Conservation (phyloP, 2,113 vertebrate genomes). For the Psittacus erithacus region DNA sequence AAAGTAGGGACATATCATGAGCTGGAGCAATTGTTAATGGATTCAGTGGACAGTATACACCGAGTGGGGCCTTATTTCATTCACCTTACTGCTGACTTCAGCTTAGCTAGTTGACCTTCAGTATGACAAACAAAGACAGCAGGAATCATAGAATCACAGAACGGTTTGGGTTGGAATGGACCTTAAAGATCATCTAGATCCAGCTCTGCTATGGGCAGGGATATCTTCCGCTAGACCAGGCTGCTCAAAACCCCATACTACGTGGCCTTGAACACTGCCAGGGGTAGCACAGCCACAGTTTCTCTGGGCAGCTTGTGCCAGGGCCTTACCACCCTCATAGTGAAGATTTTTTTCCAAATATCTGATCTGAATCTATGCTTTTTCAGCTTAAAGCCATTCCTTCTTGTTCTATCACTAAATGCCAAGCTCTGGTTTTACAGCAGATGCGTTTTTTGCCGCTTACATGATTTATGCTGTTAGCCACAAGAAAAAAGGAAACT, state of each 20-base stretch:
- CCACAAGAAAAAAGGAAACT: fast-evolving
- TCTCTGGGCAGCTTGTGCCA: neutral
- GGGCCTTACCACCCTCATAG: neutral
- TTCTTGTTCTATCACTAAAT: neutral
- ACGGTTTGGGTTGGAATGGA: neutral
- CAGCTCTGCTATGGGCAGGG: neutral
- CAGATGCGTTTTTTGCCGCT: neutral
- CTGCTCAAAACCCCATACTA: neutral
- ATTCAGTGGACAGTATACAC: fast-evolving
- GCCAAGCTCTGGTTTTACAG: neutral
- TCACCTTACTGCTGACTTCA: neutral
- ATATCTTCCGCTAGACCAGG: neutral
- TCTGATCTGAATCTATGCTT: neutral
- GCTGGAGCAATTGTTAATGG: neutral
- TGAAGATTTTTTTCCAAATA: neutral
- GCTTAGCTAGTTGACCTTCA: neutral
- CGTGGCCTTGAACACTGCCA: neutral
- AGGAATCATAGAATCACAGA: neutral
- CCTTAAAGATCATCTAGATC: neutral
- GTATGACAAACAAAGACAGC: neutral
- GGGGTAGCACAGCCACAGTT: neutral
- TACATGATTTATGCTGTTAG: neutral
- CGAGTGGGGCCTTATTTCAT: neutral
- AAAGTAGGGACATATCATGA: neutral
- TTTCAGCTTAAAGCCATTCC: neutral